These are phyloP conservation scores for Sminthurinus aureus DNA, from an alignment of 2,888 invertebrate species.

Conservation along the genomic window DNA sequence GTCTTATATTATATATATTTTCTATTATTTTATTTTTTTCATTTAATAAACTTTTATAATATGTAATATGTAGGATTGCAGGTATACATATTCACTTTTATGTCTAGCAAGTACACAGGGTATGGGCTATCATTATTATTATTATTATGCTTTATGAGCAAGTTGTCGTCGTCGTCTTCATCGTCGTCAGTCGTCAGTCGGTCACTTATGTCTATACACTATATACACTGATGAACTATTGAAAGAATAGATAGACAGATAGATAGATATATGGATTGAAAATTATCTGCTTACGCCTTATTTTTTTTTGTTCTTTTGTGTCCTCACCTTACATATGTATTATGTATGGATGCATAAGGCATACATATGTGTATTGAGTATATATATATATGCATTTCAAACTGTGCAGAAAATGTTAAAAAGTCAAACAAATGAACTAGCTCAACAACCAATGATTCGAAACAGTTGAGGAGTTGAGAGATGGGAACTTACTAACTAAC, in stretches of 20 bases:
- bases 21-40: not conserved
- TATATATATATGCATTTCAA: not conserved
- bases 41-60: not conserved
- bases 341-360: not conserved
- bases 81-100: too few relatives aligned
- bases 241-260: not conserved
- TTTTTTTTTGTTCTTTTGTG: not conserved
- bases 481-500: too few relatives aligned
- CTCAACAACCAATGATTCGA: too few relatives aligned
- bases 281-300: too few relatives aligned
- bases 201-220: not conserved
- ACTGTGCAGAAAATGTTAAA: not conserved
- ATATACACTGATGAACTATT: not conserved
- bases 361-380: not conserved
- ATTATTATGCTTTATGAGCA: too few relatives aligned
- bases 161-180: too few relatives aligned
- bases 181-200: not conserved
- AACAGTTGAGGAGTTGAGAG: too few relatives aligned
- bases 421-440: too few relatives aligned
- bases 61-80: not conserved
- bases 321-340: not conserved
- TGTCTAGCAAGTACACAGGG: too few relatives aligned
- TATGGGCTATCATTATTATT: too few relatives aligned
- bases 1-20: conserved; percentile 39
- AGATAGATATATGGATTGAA: too few relatives aligned